Base-by-base conservation (phyloP, 2,888 invertebrate species). In the Lasiommata megera region DNA sequence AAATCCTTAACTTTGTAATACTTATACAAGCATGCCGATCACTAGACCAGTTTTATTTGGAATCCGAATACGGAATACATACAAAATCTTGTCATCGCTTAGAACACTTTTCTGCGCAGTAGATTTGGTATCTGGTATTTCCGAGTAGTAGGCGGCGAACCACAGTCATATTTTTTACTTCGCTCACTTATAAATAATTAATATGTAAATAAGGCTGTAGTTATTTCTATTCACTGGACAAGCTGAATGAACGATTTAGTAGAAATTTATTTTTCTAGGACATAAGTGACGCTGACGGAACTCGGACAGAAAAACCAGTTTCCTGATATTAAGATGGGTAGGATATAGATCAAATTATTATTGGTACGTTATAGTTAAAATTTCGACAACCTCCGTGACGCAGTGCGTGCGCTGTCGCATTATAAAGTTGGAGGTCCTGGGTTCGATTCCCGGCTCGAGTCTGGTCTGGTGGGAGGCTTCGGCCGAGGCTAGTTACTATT, bases 181-280 rank as follows among this genome's bases (percentile, higher is more conserved):
- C 9, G 31, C 6, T 23, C 6, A 43, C 23, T 28, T 5, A 28
- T 44, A 23, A 29, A 44, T 16, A n/a, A 36, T 12, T 12, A 37
- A 16, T 40, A 46, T 46, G 11, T 16, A 16, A 31, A n/a, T 46
- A 31, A 31, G 31, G 16, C 31, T 46, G 16, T 44, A 29, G 9
- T 31, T 46, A 16, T 31, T 31, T 16, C 16, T 46, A 11, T 12
- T 46, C 31, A 31, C 31, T 46, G 46, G 9, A 5, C 28, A 14
- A 46, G 6, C 16, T 46, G 31, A 31, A 31, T 17, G 46, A 46
- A 28, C 23, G 43, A 43, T 16, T 46, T 46, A 31, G 31, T 23
- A 23, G 38, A 34, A n/a, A 16, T 36, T 37, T 9, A 37, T 44
- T 46, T 36, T 54, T 46, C 54, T 54, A 54, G 37, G 44, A 54